Evolutionary conservation across 1,140 invertebrate genomes (phyloP).

Genomic region (Ostrea denselamellosa): DNA sequence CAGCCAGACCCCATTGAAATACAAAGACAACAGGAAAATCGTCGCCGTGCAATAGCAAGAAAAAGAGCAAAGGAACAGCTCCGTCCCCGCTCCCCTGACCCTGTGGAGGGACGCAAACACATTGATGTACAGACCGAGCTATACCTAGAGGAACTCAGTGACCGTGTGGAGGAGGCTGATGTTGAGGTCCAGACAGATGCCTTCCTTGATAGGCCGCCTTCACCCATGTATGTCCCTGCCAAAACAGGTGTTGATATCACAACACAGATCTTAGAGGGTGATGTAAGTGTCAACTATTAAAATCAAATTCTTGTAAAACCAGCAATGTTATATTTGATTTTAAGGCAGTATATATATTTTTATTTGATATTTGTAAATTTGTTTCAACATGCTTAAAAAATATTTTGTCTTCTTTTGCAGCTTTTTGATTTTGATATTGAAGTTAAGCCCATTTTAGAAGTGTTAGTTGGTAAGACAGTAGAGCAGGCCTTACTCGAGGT

Average conservation of each 20-base stretch:
- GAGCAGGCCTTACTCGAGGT: constrained; percentile 91
- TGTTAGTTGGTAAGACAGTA: constrained; percentile 91
- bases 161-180: constrained; percentile 82
- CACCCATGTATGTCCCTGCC: constrained; percentile 86
- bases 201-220: constrained; percentile 87
- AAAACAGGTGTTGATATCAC: constrained; percentile 88
- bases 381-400: not conserved
- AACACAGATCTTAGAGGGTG: constrained; percentile 92
- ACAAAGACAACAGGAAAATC: constrained; percentile 77
- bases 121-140: constrained; percentile 92
- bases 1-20: constrained; percentile 79
- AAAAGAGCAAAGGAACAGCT: constrained; percentile 78
- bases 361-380: not conserved
- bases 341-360: not conserved
- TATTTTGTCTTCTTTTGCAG: constrained; percentile 63
- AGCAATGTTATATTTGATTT: not conserved
- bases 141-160: constrained; percentile 89
- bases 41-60: constrained; percentile 76
- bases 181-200: constrained; percentile 91
- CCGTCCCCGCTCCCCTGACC: constrained; percentile 76
- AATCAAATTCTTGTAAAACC: not conserved
- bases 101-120: constrained; percentile 88
- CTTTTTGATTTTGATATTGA: constrained; percentile 90
- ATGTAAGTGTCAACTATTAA: constrained; percentile 82
- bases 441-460: constrained; percentile 91